Evolutionary conservation across 2,113 vertebrate species (phyloP).

Genomic region (Cnemophilus loriae): DNA sequence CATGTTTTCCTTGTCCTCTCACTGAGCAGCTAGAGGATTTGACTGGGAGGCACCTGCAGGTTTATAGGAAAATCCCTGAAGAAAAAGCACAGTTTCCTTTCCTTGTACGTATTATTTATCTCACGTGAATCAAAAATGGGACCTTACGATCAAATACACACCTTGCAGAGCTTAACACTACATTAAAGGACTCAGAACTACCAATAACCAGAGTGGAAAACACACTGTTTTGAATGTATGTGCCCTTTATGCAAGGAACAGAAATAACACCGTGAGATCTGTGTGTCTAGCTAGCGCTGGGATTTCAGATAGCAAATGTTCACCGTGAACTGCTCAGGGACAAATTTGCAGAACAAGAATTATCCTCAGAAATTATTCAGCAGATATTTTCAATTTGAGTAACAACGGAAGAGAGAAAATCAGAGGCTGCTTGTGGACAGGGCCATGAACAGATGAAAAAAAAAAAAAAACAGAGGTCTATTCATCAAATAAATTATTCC

Average conservation of each 20-base stretch:
- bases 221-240: not conserved
- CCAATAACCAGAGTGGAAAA: not conserved
- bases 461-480: not conserved
- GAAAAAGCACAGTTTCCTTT: not conserved
- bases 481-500: constrained; percentile 63
- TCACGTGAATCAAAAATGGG: not conserved
- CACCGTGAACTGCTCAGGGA: constrained; percentile 23
- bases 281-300: not conserved
- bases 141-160: not conserved
- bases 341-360: constrained; percentile 43
- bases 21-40: not conserved
- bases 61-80: not conserved
- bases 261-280: not conserved
- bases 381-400: constrained; percentile 53
- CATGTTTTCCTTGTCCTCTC: not conserved
- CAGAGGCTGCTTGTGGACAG: constrained; percentile 39
- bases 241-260: not conserved
- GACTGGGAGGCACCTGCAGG: not conserved
- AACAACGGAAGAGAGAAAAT: constrained; percentile 23
- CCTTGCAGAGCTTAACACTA: not conserved
- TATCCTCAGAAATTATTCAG: constrained; percentile 59
- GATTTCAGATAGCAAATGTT: constrained; percentile 36
- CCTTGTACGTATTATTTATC: not conserved
- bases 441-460: not conserved
- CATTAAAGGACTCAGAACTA: not conserved